Base-by-base conservation (phyloP, 2,888 invertebrate species). In the Eupsilia transversa region DNA sequence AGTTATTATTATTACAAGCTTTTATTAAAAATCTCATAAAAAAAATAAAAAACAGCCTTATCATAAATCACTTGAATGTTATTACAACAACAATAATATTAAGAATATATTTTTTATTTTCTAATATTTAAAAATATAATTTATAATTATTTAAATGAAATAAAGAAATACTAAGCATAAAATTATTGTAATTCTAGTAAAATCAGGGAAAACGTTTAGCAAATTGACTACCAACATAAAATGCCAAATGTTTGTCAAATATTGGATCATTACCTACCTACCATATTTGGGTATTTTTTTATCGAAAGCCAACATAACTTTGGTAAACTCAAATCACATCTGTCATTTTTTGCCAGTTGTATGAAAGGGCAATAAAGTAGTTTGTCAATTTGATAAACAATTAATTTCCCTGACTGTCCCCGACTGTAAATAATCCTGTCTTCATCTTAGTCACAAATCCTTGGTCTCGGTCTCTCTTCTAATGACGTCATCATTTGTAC, bases 141-240 rank as follows among this genome's bases (percentile, higher is more conserved):
- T n/a, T n/a, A n/a, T n/a, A n/a, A n/a, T n/a, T n/a, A n/a, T n/a
- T n/a, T n/a, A n/a, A n/a, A n/a, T n/a, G n/a, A n/a, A n/a, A n/a
- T n/a, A n/a, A n/a, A n/a, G n/a, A n/a, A n/a, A n/a, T 23, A 56
- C 70, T 64, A 17, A 46, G 38, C 49, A 30, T n/a, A 65, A 52
- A 63, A 41, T 33, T 57, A 67, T 7, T 2, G 12, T 20, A 20
- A 30, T 14, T 38, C 35, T 20, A 23, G 7, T 14, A 17, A 43
- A 41, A 14, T 41, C 41, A 14, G 14, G 1, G 41, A 14, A 41
- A 14, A 41, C 3, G 41, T 41, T 41, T 41, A 41, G 12, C 3
- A 4, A 41, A 41, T 41, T 41, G 41, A 41, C 41, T 3, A 41
- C 14, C 12, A 41, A 38, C 38, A 9, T 38, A 2, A 38, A 38